These are phyloP conservation scores for Diadegma fenestrale DNA, from an alignment of 2,888 invertebrate genomes.

Conservation along the genomic window DNA sequence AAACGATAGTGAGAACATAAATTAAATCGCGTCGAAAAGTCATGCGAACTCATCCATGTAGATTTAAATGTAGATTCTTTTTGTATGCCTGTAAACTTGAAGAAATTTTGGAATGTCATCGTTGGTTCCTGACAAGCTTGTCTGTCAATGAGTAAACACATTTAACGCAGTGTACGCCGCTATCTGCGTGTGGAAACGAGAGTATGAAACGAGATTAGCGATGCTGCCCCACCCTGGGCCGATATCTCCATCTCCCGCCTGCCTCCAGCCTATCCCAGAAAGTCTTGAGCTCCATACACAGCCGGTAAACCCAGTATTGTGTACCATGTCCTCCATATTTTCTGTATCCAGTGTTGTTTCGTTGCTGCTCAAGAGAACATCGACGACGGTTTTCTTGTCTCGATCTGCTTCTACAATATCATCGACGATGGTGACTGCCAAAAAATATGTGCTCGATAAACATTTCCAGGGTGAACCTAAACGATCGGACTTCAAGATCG, in stretches of 20 bases:
- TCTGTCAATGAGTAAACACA: not conserved
- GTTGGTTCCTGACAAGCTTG: not conserved
- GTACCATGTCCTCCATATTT: conserved; percentile 3
- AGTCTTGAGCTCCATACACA: not conserved
- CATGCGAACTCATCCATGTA: too few relatives aligned
- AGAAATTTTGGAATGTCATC: not conserved
- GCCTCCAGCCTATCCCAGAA: not conserved
- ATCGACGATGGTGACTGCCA: conserved; percentile 86
- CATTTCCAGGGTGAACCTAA: conserved; percentile 90
- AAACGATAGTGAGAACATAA: too few relatives aligned
- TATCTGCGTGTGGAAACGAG: not conserved
- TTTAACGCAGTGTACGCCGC: not conserved
- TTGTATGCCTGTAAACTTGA: too few relatives aligned
- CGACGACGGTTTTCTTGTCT: not conserved
- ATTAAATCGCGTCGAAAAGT: too few relatives aligned
- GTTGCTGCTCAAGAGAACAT: not conserved
- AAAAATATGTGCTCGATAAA: conserved; percentile 88
- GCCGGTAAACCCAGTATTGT: not conserved
- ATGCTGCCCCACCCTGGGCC: not conserved
- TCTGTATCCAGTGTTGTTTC: not conserved
- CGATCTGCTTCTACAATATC: conserved; percentile 8
- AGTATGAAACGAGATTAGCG: not conserved
- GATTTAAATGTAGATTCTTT: too few relatives aligned
- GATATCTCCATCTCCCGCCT: not conserved
- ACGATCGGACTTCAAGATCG: conserved; percentile 88